These are phyloP conservation scores for Drosophila parthenogenetica DNA, from an alignment of 2,888 invertebrate species.

Conservation along the genomic window DNA sequence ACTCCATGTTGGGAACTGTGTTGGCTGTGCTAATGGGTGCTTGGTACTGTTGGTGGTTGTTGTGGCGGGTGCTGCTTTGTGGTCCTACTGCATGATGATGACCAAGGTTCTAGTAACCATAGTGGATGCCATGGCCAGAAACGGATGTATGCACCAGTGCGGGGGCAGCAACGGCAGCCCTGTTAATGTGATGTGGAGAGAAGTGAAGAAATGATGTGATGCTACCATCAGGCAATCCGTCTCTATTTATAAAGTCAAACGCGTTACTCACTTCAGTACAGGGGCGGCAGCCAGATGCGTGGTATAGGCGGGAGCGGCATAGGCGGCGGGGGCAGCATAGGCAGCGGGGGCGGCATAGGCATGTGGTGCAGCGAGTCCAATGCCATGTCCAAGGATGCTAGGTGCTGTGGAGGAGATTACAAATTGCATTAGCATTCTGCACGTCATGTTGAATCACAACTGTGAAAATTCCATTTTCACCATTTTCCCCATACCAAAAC, in stretches of 20 bases:
- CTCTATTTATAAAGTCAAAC: conserved; percentile 51
- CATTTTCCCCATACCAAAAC: neutral
- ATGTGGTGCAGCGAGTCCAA: conserved; percentile 65
- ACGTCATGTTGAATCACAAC: conserved; percentile 17
- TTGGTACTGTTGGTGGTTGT: conserved; percentile 8
- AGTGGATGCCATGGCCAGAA: conserved; percentile 84
- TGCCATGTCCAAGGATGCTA: conserved; percentile 77
- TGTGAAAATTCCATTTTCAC: neutral
- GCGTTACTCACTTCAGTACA: conserved; percentile 81
- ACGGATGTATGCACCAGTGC: conserved; percentile 84
- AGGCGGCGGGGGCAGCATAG: conserved; percentile 58
- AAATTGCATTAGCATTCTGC: conserved; percentile 32
- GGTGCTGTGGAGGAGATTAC: conserved; percentile 56
- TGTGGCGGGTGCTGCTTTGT: conserved; percentile 10
- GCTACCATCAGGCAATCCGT: conserved; percentile 33
- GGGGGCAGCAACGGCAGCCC: conserved; percentile 83
- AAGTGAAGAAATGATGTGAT: neutral
- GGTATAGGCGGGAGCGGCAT: conserved; percentile 68
- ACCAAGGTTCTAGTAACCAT: conserved; percentile 80
- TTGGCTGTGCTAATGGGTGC: neutral
- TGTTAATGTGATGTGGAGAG: conserved; percentile 31
- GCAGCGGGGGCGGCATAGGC: conserved; percentile 61
- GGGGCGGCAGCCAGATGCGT: conserved; percentile 82
- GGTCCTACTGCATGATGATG: conserved; percentile 19
- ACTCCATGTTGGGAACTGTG: conserved; percentile 22